These are phyloP conservation scores for Pseudobourletiella spinata DNA, from an alignment of 1,140 invertebrate species.

Conservation along the genomic window DNA sequence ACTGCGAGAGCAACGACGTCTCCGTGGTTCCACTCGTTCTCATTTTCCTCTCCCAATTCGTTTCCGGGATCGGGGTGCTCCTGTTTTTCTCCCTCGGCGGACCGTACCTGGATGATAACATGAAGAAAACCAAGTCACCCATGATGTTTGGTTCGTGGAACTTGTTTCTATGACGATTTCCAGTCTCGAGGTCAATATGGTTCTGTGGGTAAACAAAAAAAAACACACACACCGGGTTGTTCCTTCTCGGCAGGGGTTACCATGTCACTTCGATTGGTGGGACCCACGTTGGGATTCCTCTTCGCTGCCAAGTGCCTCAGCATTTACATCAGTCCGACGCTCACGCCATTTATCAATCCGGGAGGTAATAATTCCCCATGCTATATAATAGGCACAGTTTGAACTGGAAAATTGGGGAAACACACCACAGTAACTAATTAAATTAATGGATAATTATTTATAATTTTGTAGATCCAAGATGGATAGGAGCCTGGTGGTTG, in stretches of 20 bases:
- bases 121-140: slow-evolving; percentile 57
- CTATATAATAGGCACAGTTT: no score
- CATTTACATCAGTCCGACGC: slow-evolving; percentile 56
- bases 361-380: no score
- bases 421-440: no score
- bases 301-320: slow-evolving; percentile 59
- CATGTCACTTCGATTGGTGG: slow-evolving; percentile 31
- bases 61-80: slow-evolving; percentile 59
- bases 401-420: no score
- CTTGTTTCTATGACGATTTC: no score
- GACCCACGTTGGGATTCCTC: slow-evolving; percentile 62
- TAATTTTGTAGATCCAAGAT: slow-evolving; percentile 60
- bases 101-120: slow-evolving; percentile 54
- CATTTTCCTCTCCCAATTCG: slow-evolving; percentile 59
- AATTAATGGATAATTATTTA: no score
- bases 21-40: slow-evolving; percentile 47
- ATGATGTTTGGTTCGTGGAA: slow-evolving; percentile 47
- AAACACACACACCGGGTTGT: no score
- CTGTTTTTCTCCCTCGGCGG: slow-evolving; percentile 56
- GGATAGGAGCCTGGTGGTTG: slow-evolving; percentile 73
- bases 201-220: no score
- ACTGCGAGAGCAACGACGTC: slow-evolving; percentile 18
- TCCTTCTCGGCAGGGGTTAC: slow-evolving; percentile 27
- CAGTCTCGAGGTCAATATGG: no score
- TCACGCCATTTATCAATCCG: slow-evolving; percentile 54